Evolutionary conservation across 2,888 invertebrate species (phyloP).

Genomic region (Rhaphigaster nebulosa): DNA sequence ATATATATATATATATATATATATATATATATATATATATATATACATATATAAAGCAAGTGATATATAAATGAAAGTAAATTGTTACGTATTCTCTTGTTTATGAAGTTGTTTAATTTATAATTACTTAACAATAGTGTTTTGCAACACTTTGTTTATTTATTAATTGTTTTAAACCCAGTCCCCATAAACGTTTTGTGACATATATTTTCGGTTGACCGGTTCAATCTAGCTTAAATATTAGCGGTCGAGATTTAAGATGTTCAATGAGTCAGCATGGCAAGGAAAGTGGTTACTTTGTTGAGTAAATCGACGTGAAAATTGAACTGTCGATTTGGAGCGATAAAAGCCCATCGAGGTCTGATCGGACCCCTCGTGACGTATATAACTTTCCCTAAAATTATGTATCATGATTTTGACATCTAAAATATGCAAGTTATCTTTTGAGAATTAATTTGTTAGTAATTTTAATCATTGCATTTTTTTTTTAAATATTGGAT

Average conservation of each 20-base stretch:
- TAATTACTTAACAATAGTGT: too few relatives aligned
- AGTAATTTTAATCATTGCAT: too few relatives aligned
- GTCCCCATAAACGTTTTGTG: not conserved
- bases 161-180: too few relatives aligned
- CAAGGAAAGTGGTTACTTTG: not conserved
- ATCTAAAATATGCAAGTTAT: not conserved
- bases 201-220: not conserved
- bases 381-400: not conserved
- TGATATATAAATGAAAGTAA: too few relatives aligned
- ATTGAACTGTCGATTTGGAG: not conserved
- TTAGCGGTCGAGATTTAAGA: not conserved
- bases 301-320: constrained; percentile 15
- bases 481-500: too few relatives aligned
- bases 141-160: too few relatives aligned
- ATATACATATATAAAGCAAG: too few relatives aligned
- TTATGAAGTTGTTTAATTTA: too few relatives aligned
- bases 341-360: not conserved
- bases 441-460: too few relatives aligned
- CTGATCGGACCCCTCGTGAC: not conserved
- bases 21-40: too few relatives aligned
- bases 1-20: too few relatives aligned
- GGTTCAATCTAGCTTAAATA: not conserved
- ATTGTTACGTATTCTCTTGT: too few relatives aligned
- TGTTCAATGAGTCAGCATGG: not conserved
- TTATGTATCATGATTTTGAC: not conserved